A percentile compares a stretch with the other conserved stretches of the same genome.
Evolutionary conservation across 2,797 vertebrate genomes (phyloP).

Genomic region (Urocyon cinereoargenteus): DNA sequence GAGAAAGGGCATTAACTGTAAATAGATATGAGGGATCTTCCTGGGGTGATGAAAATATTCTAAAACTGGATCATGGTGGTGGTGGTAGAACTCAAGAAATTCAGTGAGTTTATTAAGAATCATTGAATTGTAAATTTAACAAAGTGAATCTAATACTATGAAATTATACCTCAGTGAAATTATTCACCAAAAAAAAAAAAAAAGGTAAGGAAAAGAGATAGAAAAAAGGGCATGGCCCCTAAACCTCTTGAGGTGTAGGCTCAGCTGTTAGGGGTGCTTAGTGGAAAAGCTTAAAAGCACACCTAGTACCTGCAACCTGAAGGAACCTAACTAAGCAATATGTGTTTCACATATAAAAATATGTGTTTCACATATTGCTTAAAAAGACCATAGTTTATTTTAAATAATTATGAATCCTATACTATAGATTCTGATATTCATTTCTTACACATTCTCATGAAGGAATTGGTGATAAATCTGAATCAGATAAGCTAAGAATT

Average conservation of each 20-base stretch:
- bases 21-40: background rate
- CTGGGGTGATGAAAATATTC: background rate
- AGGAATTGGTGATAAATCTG: background rate
- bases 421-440: background rate
- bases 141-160: background rate
- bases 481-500: background rate
- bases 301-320: background rate
- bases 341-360: background rate
- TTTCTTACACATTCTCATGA: background rate
- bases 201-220: background rate
- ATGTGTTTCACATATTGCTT: background rate
- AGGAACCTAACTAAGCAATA: background rate
- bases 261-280: background rate
- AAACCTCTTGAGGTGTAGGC: background rate
- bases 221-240: no score
- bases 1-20: background rate
- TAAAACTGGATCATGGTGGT: background rate
- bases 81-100: background rate
- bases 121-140: slow-evolving; percentile 13
- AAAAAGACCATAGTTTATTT: background rate
- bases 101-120: slow-evolving; percentile 42
- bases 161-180: background rate
- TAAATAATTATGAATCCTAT: slow-evolving; percentile 24
- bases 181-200: background rate
- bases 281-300: background rate